Conservation (phyloP, 1,140 invertebrate genomes). For the Cecropterus lyciades region DNA sequence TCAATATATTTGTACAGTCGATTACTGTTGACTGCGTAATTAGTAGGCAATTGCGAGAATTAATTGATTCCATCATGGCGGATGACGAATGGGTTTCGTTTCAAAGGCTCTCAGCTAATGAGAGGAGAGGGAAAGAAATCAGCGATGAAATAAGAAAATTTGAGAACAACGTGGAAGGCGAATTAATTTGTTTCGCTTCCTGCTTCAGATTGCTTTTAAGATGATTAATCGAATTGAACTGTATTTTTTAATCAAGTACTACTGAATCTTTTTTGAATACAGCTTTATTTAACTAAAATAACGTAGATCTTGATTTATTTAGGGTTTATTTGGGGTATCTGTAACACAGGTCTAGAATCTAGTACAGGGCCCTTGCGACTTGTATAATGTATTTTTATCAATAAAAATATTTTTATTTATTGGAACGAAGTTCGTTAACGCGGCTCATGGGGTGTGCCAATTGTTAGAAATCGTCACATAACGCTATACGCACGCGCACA, state of each 20-base stretch:
- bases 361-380: too few species aligned
- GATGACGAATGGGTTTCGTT: slow-evolving; percentile 8
- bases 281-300: too few species aligned
- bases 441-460: too few species aligned
- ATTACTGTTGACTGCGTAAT: slow-evolving; percentile 4
- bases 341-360: too few species aligned
- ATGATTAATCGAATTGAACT: neutral
- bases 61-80: slow-evolving; percentile 14
- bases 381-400: too few species aligned
- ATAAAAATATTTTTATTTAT: too few species aligned
- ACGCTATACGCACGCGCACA: too few species aligned
- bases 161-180: neutral
- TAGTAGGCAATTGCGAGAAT: slow-evolving; percentile 7
- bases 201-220: neutral
- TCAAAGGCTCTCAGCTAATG: slow-evolving; percentile 2
- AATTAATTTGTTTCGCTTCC: slow-evolving; percentile 1
- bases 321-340: too few species aligned
- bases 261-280: too few species aligned
- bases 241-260: neutral
- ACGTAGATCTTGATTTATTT: too few species aligned
- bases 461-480: too few species aligned
- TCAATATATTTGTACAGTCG: neutral
- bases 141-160: neutral
- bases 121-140: slow-evolving; percentile 4
- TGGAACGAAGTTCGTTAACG: too few species aligned